Conservation (phyloP, 2,113 vertebrate species). For the Todiramphus saurophagus region DNA sequence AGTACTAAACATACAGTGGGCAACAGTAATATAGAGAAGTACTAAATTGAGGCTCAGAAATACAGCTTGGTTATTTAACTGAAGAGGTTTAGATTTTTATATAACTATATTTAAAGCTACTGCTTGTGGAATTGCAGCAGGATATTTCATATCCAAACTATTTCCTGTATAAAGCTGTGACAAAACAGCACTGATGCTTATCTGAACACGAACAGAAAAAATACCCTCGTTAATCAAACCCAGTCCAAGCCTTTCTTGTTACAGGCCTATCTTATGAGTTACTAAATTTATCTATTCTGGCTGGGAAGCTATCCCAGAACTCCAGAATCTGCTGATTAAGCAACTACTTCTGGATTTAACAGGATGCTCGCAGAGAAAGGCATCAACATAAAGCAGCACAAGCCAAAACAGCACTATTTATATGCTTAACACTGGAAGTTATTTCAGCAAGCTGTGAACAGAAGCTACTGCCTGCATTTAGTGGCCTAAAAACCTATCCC, state of each 20-base stretch:
- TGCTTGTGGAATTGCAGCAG: not conserved
- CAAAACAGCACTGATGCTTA: not conserved
- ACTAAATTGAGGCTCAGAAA: not conserved
- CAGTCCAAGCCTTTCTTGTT: not conserved
- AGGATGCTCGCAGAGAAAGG: not conserved
- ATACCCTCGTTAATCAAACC: rapidly evolving
- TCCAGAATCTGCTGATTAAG: not conserved
- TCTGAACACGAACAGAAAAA: not conserved
- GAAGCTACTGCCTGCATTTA: not conserved
- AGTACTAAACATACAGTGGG: not conserved
- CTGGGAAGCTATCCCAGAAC: not conserved
- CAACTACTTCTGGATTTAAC: not conserved
- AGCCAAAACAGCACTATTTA: not conserved
- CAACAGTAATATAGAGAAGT: not conserved
- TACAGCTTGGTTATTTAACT: not conserved
- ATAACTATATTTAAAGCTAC: not conserved
- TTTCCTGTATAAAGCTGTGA: not conserved
- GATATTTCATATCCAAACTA: not conserved
- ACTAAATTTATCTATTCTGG: not conserved
- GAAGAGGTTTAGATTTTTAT: not conserved
- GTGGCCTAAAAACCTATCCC: not conserved
- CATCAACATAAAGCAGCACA: not conserved
- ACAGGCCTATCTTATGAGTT: not conserved
- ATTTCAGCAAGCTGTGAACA: not conserved
- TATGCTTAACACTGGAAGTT: not conserved